Evolutionary conservation across 2,888 invertebrate genomes (phyloP), one percentile per base, ranked within the genome.

Genomic region (Harmothoe impar): DNA sequence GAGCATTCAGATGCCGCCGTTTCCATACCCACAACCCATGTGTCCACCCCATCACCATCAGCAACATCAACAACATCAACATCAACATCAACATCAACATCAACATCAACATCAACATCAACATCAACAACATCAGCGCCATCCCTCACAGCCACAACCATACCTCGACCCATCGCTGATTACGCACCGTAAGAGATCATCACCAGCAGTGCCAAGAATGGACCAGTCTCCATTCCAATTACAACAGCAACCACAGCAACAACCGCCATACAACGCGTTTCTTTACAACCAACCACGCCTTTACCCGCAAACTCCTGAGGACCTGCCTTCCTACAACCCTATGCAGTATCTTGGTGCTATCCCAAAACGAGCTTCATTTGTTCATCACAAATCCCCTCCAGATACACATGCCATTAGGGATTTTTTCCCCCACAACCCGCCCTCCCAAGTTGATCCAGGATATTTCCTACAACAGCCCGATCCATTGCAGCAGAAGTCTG

Each of bases 291-390:
- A 86, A n/a, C 86, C 86, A 25, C 86, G 86, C 86, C 86, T 86
- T 86, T 56, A 86, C 56, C 86, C 86, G 31, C 86, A 86, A 29
- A 86, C 86, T 29, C 86, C 86, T 12, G 86, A 86, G 10, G 86
- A 86, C 56, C 51, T 86, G 86, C 86, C 86, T 54, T 86, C 86
- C 56, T 86, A 86, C 86, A 51, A 86, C 86, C 86, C 86, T 86
- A 86, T 86, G 86, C 86, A 86, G 86, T 33, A 54, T 86, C 86
- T 86, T 90, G 91, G 91, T 90, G 91, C 91, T 86, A 91, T 91
- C n/a, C 90, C 91, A 15, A 91, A 91, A 35, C 43, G 90, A 52
- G 23, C 77, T 12, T 62, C 51, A 23, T 56, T 20, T 86, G 86
- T 91, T 72, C 90, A 20, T 90, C 89, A 62, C 90, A 88, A 51